Evolutionary conservation across 2,113 vertebrate species (phyloP), one percentile per base, ranked within the genome.

Genomic region (Hiodon tergisus): DNA sequence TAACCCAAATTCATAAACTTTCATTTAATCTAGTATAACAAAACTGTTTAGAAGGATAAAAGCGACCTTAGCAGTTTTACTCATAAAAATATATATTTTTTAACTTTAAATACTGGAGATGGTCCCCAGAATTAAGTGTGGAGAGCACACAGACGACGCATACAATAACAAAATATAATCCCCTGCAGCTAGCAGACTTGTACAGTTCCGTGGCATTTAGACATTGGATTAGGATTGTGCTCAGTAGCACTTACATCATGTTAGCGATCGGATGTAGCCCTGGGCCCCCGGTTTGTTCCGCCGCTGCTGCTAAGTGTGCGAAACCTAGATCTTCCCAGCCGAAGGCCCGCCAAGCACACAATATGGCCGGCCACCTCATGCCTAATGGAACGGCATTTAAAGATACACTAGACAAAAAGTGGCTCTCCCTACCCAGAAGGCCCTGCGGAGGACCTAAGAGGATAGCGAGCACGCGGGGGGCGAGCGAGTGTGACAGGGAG

Each of bases 341-440:
- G 79, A 76, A 78, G 68, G 52, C 61, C 78, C 78, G 47, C 31
- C 14, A 78, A 73, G 76, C 77, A 46, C 51, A 67, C 75, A 78
- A 52, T 58, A 31, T 31, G 31, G 31, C 74, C 5, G 10, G 57
- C 75, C 76, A 66, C 69, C 77, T 68, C 59, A 46, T 67, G 83
- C 80, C 83, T 67, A 67, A 5, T 31, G 47, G 51, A 63, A 52
- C 77, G 77, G 82, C 77, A 81, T 75, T 85, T 68, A 79, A 85
- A 83, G 81, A 78, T 76, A 68, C 79, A 80, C 85, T 77, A 76
- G 73, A 77, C 78, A 83, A 52, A 14, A 80, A 82, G 79, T 55
- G 72, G 78, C 82, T 81, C 75, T 81, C 78, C 83, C 76, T 78
- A 82, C 83, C 87, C 31, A 51, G 62, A 83, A 82, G 81, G 75